Evolutionary conservation across 2,888 invertebrate genomes (phyloP).

Genomic region (Cosmorhoe ocellata): DNA sequence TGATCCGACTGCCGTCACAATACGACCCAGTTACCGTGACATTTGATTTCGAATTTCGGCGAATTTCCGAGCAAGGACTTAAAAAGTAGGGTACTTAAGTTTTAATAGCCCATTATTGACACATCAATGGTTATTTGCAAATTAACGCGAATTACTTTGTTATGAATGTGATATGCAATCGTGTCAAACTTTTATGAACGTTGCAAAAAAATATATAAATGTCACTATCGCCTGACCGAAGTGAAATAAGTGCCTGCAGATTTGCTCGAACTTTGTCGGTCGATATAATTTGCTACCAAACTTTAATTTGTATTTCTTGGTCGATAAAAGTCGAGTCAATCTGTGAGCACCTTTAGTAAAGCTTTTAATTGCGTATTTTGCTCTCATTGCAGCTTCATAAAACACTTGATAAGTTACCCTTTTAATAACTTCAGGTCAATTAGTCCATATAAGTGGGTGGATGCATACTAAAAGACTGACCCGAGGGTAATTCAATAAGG

Average conservation of each 20-base stretch:
- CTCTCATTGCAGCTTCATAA: constrained; percentile 8
- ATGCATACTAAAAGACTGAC: background rate
- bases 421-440: constrained; percentile 5
- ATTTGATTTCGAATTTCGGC: constrained; percentile 47
- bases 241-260: no score
- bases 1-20: constrained; percentile 53
- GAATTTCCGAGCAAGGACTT: constrained; percentile 47
- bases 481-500: no score
- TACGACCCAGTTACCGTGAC: constrained; percentile 56
- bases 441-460: no score
- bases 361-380: constrained; percentile 11
- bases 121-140: constrained; percentile 28
- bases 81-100: constrained; percentile 29
- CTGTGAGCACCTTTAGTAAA: constrained; percentile 1
- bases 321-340: constrained; percentile 4
- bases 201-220: background rate
- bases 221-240: background rate
- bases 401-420: constrained; percentile 10
- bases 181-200: constrained; percentile 1
- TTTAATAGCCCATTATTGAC: constrained; percentile 35
- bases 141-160: constrained; percentile 8
- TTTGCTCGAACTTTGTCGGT: background rate
- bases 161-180: background rate
- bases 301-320: background rate
- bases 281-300: background rate